Evolutionary conservation across 1,140 invertebrate species (phyloP).

Genomic region (Teleogryllus occipitalis): DNA sequence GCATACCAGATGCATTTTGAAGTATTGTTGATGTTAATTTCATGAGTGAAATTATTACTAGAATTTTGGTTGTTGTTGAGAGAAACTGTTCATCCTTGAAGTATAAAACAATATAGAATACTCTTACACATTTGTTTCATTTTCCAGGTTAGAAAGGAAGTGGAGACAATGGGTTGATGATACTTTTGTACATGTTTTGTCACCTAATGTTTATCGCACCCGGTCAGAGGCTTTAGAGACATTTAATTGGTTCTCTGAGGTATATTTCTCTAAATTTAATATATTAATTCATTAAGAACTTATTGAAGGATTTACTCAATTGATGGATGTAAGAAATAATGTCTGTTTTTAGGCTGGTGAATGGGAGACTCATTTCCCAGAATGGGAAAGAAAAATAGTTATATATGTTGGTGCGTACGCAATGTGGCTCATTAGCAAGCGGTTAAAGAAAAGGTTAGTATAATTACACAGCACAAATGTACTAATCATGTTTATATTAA

Average conservation of each 20-base stretch:
- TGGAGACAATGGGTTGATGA: slow-evolving; percentile 94
- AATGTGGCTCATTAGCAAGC: slow-evolving; percentile 90
- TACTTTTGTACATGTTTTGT: slow-evolving; percentile 82
- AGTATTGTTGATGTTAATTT: too few species aligned
- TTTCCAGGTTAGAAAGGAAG: slow-evolving; percentile 75
- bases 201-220: slow-evolving; percentile 94
- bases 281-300: not conserved
- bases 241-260: slow-evolving; percentile 84
- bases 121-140: slow-evolving; percentile 8
- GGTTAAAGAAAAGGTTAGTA: slow-evolving; percentile 69
- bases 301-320: not conserved
- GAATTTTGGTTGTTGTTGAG: too few species aligned
- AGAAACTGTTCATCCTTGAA: too few species aligned
- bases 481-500: not conserved
- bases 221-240: slow-evolving; percentile 74
- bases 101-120: too few species aligned
- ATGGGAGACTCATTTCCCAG: slow-evolving; percentile 83
- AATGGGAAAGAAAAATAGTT: slow-evolving; percentile 75
- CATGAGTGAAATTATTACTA: too few species aligned
- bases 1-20: too few species aligned
- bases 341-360: slow-evolving; percentile 56
- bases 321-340: not conserved
- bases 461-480: slow-evolving; percentile 8
- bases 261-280: slow-evolving; percentile 29
- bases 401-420: slow-evolving; percentile 89